Evolutionary conservation across 1,140 invertebrate genomes (phyloP).

Genomic region (Drosophila varians): DNA sequence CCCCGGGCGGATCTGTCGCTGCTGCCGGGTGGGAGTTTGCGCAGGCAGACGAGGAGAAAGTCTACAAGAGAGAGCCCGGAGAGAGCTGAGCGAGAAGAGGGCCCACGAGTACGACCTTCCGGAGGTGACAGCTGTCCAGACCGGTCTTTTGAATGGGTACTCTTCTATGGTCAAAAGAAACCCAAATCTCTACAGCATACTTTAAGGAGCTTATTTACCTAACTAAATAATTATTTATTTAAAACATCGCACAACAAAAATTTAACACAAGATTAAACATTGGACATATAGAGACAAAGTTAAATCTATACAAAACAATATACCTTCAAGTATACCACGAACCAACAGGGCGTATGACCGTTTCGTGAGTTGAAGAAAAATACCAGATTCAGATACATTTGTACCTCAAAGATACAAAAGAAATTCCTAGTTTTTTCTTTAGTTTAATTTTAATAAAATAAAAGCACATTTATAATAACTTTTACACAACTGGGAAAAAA

Average conservation of each 20-base stretch:
- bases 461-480: no score
- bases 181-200: background rate
- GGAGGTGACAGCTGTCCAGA: background rate
- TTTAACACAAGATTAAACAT: no score
- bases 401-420: no score
- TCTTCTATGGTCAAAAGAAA: no score
- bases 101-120: background rate
- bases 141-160: background rate
- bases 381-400: background rate
- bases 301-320: background rate
- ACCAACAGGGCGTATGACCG: background rate
- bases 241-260: no score
- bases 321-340: background rate
- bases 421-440: no score
- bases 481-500: no score
- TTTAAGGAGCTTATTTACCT: background rate
- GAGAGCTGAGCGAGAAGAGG: conserved; percentile 6
- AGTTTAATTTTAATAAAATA: no score
- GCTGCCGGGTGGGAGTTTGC: conserved; percentile 30
- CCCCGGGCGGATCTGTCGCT: conserved; percentile 10
- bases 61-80: background rate
- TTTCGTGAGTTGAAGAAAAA: background rate
- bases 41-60: conserved; percentile 16
- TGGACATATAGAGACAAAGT: no score
- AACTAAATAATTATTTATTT: background rate